A percentile compares a stretch with the other conserved stretches of the same genome.
Evolutionary conservation across 2,888 invertebrate genomes (phyloP).

Genomic region (Epistrophella euchroma): DNA sequence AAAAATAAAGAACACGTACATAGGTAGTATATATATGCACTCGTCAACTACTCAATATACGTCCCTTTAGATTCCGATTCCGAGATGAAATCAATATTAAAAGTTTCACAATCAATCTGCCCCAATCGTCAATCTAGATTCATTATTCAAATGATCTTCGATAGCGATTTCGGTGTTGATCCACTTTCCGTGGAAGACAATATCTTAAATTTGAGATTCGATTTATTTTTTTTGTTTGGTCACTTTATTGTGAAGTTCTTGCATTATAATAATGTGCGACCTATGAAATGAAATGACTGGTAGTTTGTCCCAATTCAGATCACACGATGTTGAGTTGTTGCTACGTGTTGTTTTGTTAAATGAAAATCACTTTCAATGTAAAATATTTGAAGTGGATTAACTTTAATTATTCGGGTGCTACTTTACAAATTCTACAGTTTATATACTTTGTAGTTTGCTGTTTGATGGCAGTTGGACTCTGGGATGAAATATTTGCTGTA

Average conservation of each 20-base stretch:
- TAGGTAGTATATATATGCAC: background rate
- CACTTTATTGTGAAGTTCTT: slow-evolving; percentile 31
- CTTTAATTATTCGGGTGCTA: slow-evolving; percentile 3
- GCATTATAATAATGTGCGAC: slow-evolving; percentile 48
- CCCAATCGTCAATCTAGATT: slow-evolving; percentile 41
- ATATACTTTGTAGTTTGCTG: background rate
- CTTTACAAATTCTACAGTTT: background rate
- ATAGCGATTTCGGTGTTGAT: slow-evolving; percentile 45
- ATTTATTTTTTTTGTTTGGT: slow-evolving; percentile 33
- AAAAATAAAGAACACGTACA: slow-evolving; percentile 13
- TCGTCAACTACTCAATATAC: background rate
- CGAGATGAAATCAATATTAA: slow-evolving; percentile 1
- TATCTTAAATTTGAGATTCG: slow-evolving; percentile 63
- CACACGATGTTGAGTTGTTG: background rate
- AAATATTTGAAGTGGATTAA: background rate
- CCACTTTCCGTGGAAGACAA: slow-evolving; percentile 62
- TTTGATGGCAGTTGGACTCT: too few species aligned
- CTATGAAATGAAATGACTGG: slow-evolving; percentile 39
- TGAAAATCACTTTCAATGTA: background rate
- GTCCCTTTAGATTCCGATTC: background rate
- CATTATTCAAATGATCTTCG: slow-evolving; percentile 62
- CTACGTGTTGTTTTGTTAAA: slow-evolving; percentile 3
- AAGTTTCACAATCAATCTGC: slow-evolving; percentile 62
- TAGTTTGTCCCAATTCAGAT: slow-evolving; percentile 26
- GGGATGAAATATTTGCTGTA: background rate